phyloP scores from a whole-genome alignment of 2,888 invertebrate species.

The Aspidiotus destructor region DNA sequence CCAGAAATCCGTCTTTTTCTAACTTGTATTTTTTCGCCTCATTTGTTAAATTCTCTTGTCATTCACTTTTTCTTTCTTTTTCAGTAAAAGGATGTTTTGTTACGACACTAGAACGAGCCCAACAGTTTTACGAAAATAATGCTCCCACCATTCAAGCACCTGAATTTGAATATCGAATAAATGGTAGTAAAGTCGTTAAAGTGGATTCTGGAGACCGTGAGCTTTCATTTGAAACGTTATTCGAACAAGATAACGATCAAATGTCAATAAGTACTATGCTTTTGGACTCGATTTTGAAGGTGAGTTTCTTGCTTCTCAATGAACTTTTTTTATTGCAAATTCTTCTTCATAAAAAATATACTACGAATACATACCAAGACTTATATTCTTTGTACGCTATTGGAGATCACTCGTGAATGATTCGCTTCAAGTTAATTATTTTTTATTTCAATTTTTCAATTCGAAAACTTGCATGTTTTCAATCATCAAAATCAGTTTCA shows the following conservation, averaged over 20 bases:
- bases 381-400: too few species aligned
- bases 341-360: too few species aligned
- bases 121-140: constrained; percentile 45
- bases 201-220: constrained; percentile 66
- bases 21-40: too few species aligned
- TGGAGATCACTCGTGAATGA: too few species aligned
- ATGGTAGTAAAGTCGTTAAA: constrained; percentile 51
- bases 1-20: too few species aligned
- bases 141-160: constrained; percentile 45
- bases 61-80: constrained; percentile 29
- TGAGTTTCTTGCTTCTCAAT: constrained; percentile 2
- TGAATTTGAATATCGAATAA: constrained; percentile 57
- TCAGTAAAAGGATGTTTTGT: constrained; percentile 81
- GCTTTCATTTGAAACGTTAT: constrained; percentile 71
- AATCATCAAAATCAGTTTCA: too few species aligned
- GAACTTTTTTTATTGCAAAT: too few species aligned
- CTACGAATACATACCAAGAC: too few species aligned
- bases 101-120: constrained; percentile 60
- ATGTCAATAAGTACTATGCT: constrained; percentile 74
- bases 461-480: too few species aligned
- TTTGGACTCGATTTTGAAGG: constrained; percentile 57
- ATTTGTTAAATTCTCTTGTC: too few species aligned
- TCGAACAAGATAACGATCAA: constrained; percentile 72
- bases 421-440: too few species aligned
- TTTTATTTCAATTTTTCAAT: too few species aligned